Conservation (phyloP, 1,140 invertebrate genomes). For the Drosophila trapezifrons region DNA sequence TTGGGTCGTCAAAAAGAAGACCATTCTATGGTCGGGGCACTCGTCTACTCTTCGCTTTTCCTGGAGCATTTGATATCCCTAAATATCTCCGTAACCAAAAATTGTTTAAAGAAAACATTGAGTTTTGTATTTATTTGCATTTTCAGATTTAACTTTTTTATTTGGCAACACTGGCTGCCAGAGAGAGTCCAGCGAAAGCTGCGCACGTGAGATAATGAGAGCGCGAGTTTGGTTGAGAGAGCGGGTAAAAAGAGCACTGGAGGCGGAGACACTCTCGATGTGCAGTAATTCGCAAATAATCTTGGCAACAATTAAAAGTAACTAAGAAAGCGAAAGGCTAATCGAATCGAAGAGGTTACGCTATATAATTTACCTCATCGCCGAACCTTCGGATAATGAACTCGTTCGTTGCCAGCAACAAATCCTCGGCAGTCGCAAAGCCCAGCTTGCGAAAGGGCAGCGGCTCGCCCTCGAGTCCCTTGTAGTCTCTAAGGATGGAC, state of each 20-base stretch:
- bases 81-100: too few species aligned
- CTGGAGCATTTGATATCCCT: too few species aligned
- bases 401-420: slow-evolving; percentile 55
- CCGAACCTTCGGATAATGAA: slow-evolving; percentile 40
- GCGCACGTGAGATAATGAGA: slow-evolving; percentile 18
- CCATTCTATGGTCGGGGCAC: too few species aligned
- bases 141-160: neutral
- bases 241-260: slow-evolving; percentile 5
- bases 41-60: too few species aligned
- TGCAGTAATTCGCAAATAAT: slow-evolving; percentile 31
- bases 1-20: too few species aligned
- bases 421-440: slow-evolving; percentile 37
- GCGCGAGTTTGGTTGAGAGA: slow-evolving; percentile 8
- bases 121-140: too few species aligned
- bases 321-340: slow-evolving; percentile 5
- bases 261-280: neutral
- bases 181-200: slow-evolving; percentile 34
- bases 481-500: slow-evolving; percentile 58
- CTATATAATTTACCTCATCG: slow-evolving; percentile 41
- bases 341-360: neutral
- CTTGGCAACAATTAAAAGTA: slow-evolving; percentile 22
- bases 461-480: slow-evolving; percentile 43
- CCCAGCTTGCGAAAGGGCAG: slow-evolving; percentile 58
- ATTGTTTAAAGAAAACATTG: too few species aligned
- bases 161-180: neutral